phyloP scores from a whole-genome alignment of 1,140 invertebrate genomes.

The Phocides pigmalion region DNA sequence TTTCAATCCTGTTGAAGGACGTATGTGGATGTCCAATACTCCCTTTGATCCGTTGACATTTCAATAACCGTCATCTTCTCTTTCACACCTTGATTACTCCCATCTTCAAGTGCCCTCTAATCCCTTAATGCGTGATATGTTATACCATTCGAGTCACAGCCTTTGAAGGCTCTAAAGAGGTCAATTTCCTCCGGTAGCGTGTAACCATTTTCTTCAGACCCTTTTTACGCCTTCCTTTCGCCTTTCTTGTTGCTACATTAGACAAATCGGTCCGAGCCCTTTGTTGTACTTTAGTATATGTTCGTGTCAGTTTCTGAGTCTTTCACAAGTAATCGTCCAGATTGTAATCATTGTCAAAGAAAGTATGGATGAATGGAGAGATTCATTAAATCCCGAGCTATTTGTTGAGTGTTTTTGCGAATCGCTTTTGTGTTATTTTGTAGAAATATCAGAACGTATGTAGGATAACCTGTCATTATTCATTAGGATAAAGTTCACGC shows the following conservation, averaged over 20 bases:
- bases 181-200: slow-evolving; percentile 34
- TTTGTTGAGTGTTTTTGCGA: too few species aligned
- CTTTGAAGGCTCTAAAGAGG: slow-evolving; percentile 20
- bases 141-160: not conserved
- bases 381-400: not conserved
- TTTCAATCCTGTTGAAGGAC: too few species aligned
- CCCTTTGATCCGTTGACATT: not conserved
- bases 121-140: slow-evolving; percentile 11
- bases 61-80: not conserved
- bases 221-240: slow-evolving; percentile 24
- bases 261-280: slow-evolving; percentile 16
- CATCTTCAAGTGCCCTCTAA: slow-evolving; percentile 8
- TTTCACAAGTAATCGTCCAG: not conserved
- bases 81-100: not conserved
- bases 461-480: too few species aligned
- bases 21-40: too few species aligned
- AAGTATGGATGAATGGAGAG: not conserved
- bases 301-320: not conserved
- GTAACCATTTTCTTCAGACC: slow-evolving; percentile 21
- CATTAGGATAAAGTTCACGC: too few species aligned
- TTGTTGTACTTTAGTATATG: slow-evolving; percentile 1
- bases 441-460: too few species aligned
- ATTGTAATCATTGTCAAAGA: not conserved
- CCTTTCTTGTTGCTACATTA: slow-evolving; percentile 29
- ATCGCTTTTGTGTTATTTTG: too few species aligned